Conservation (phyloP, 2,113 vertebrate genomes). For the Cheilinus undulatus region DNA sequence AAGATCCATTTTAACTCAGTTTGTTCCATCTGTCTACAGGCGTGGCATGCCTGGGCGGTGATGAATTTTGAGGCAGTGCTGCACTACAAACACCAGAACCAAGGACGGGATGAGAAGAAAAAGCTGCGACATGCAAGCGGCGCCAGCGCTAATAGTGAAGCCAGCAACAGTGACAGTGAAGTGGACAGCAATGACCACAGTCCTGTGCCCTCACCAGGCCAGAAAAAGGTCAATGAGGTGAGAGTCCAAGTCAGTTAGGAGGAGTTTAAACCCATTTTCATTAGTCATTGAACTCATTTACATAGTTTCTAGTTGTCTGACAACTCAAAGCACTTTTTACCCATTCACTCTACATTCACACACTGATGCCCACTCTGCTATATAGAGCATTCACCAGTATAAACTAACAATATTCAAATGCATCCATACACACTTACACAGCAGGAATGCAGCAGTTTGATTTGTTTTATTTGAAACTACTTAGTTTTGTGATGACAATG, state of each 20-base stretch:
- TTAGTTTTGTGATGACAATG: too few relatives aligned
- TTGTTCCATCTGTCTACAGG: conserved; percentile 79
- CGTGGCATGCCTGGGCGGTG: conserved; percentile 99
- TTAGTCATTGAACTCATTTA: too few relatives aligned
- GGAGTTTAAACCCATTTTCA: not conserved
- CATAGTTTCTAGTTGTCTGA: too few relatives aligned
- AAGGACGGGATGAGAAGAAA: conserved; percentile 94
- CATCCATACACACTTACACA: too few relatives aligned
- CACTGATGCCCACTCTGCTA: too few relatives aligned
- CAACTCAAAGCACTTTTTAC: too few relatives aligned
- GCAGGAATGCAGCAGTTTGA: too few relatives aligned
- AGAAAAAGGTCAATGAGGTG: conserved; percentile 96
- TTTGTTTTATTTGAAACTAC: too few relatives aligned
- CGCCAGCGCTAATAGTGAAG: conserved; percentile 91
- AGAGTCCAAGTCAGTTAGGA: conserved; percentile 8
- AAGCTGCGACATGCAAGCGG: conserved; percentile 91
- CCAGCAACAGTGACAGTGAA: conserved; percentile 97
- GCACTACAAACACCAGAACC: conserved; percentile 98
- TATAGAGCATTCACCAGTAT: too few relatives aligned
- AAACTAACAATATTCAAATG: too few relatives aligned
- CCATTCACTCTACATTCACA: too few relatives aligned
- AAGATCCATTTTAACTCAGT: conserved; percentile 13
- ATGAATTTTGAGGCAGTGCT: conserved; percentile 99
- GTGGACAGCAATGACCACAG: conserved; percentile 93
- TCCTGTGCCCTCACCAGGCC: conserved; percentile 92